Conservation (phyloP, 64 coral and sea anemone species). For the Pocillopora verrucosa region DNA sequence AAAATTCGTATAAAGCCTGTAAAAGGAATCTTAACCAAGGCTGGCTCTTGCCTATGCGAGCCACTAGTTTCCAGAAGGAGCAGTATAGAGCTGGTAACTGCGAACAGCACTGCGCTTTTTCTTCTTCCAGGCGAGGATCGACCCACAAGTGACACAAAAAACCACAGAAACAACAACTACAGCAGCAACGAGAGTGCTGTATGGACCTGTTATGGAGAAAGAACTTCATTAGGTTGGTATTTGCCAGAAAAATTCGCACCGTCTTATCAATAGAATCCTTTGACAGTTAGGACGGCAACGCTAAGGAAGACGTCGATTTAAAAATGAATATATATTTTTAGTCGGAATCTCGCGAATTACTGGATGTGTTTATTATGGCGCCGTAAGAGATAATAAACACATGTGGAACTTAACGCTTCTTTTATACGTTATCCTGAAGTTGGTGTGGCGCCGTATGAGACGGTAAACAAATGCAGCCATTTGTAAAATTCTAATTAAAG, state of each 20-base stretch:
- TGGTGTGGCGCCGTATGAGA: too few relatives aligned
- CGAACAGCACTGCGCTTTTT: neutral
- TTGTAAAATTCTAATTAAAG: too few relatives aligned
- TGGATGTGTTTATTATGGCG: too few relatives aligned
- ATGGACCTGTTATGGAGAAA: neutral
- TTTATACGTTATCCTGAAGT: too few relatives aligned
- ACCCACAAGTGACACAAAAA: neutral
- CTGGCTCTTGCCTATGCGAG: neutral
- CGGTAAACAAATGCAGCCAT: too few relatives aligned
- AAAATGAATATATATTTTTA: too few relatives aligned
- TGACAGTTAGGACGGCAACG: too few relatives aligned
- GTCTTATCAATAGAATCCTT: too few relatives aligned
- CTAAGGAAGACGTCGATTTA: too few relatives aligned
- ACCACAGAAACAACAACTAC: conserved; percentile 4
- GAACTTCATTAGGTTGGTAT: neutral
- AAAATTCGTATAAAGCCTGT: neutral
- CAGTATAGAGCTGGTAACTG: neutral
- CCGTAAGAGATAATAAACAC: too few relatives aligned
- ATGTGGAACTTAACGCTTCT: too few relatives aligned
- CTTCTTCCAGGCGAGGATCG: conserved; percentile 2
- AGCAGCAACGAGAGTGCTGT: neutral
- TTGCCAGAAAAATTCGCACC: neutral
- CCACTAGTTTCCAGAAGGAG: neutral
- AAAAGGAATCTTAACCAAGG: neutral
- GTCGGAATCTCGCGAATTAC: too few relatives aligned